These are phyloP conservation scores for Hippocampus guttulatus DNA, from an alignment of 2,113 vertebrate species.

Conservation along the genomic window DNA sequence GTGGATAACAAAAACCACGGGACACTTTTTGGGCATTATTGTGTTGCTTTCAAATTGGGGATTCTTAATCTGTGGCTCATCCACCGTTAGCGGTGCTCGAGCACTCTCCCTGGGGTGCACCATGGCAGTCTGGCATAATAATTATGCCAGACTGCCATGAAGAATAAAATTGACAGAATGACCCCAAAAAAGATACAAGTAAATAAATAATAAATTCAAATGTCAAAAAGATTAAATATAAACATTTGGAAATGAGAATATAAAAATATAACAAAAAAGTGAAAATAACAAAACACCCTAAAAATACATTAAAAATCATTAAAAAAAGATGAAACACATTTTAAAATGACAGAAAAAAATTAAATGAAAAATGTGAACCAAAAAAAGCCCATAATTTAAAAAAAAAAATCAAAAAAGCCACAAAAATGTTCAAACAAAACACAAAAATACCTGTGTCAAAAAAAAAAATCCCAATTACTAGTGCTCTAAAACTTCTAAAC, in stretches of 20 bases:
- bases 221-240: too few species aligned
- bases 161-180: too few species aligned
- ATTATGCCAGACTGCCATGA: too few species aligned
- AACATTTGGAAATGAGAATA: background rate
- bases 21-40: conserved; percentile 35
- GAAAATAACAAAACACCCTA: background rate
- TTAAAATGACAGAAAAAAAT: background rate
- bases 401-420: background rate
- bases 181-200: too few species aligned
- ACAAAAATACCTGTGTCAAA: background rate
- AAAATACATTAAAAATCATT: background rate
- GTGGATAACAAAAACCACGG: conserved; percentile 70
- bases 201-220: too few species aligned
- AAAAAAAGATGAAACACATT: background rate
- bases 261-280: background rate
- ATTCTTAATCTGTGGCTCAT: background rate
- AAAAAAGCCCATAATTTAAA: background rate
- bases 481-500: background rate
- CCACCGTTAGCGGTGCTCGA: background rate
- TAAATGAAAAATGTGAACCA: background rate
- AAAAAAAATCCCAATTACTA: background rate
- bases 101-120: too few species aligned
- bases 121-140: too few species aligned
- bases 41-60: conserved; percentile 9
- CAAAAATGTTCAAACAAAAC: background rate